Percentiles rank a stretch among this genome's conserved stretches.
These are phyloP conservation scores for Poecilia velifera DNA, from an alignment of 2,797 vertebrate species.

Conservation along the genomic window DNA sequence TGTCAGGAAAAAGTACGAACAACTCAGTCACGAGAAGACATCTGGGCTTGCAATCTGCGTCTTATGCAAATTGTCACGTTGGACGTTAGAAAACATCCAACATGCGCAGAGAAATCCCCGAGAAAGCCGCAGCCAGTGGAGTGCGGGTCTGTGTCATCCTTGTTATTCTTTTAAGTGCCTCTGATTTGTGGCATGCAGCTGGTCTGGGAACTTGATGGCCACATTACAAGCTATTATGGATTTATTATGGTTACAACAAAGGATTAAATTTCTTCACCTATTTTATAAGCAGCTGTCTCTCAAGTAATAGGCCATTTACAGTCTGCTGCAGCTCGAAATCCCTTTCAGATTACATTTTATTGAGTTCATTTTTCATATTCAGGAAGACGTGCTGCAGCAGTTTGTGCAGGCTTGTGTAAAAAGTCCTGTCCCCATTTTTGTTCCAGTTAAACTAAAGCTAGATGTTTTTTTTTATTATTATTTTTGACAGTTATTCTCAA, in stretches of 20 bases:
- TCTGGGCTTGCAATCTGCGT: background rate
- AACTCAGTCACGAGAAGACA: background rate
- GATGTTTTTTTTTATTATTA: background rate
- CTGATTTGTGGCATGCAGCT: constrained; percentile 38
- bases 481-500: constrained; percentile 21
- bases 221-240: constrained; percentile 46
- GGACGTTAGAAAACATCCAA: constrained; percentile 8
- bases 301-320: constrained; percentile 48
- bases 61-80: constrained; percentile 12
- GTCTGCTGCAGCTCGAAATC: constrained; percentile 37
- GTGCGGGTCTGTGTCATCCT: constrained; percentile 24
- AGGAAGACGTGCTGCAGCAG: constrained; percentile 26
- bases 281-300: constrained; percentile 54
- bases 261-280: constrained; percentile 51
- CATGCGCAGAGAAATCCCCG: constrained; percentile 28
- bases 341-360: constrained; percentile 38
- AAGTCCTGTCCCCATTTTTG: constrained; percentile 17
- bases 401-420: constrained; percentile 6
- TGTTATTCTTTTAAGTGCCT: constrained; percentile 31
- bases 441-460: constrained; percentile 15
- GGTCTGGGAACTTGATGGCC: constrained; percentile 32
- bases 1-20: background rate
- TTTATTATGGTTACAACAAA: constrained; percentile 50
- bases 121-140: constrained; percentile 13
- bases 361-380: constrained; percentile 50